Evolutionary conservation across 2,113 vertebrate species (phyloP).

Genomic region (Edolisoma coerulescens): DNA sequence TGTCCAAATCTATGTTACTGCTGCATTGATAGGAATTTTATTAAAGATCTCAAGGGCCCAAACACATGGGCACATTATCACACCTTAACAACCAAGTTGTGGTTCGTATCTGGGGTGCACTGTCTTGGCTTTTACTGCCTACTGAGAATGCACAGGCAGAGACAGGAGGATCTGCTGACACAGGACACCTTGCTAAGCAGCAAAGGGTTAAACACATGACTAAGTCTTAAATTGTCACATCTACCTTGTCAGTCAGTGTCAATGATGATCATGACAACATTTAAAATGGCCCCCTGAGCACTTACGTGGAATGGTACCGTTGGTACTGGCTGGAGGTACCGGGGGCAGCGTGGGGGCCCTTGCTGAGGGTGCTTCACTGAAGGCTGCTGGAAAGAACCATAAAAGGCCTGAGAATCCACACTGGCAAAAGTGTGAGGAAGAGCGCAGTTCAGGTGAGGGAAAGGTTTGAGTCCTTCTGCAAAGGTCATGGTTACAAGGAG

Average conservation of each 20-base stretch:
- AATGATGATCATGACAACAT: background rate
- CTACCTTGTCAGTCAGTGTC: background rate
- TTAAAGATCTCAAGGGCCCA: background rate
- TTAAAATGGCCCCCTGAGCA: background rate
- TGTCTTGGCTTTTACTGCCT: background rate
- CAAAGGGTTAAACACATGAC: background rate
- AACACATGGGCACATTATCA: background rate
- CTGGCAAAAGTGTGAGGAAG: background rate
- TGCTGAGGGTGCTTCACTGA: background rate
- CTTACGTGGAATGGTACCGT: background rate
- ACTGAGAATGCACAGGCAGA: background rate
- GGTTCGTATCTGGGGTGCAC: background rate
- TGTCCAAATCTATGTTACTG: background rate
- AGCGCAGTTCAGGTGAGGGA: background rate
- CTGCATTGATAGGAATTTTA: background rate
- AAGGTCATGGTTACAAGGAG: background rate
- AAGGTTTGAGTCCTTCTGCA: background rate
- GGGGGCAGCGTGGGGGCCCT: fast-evolving
- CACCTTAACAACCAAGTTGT: background rate
- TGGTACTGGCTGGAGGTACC: background rate
- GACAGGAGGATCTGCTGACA: background rate
- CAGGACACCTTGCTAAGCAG: background rate
- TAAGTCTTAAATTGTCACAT: background rate
- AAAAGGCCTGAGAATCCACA: background rate
- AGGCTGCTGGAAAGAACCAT: background rate